Evolutionary conservation across 2,888 invertebrate species (phyloP).

Genomic region (Amiota mariae): DNA sequence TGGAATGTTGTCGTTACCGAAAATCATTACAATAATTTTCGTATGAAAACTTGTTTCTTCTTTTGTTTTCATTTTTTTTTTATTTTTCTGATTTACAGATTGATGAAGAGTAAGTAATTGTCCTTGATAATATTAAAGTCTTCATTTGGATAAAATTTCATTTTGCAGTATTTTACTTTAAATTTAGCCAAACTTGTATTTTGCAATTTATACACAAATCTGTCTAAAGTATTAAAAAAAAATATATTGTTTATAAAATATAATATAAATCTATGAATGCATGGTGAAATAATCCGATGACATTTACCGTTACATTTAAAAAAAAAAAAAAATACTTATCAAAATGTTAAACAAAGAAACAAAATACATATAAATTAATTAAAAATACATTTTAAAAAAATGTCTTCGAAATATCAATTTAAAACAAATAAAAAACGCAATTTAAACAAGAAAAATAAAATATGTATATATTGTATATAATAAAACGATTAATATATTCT

Average conservation of each 20-base stretch:
- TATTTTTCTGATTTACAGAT: background rate
- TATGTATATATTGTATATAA: background rate
- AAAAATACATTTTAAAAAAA: too few relatives aligned
- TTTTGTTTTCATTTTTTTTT: background rate
- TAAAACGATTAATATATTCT: background rate
- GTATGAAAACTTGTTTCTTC: constrained; percentile 10
- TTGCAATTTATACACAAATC: background rate
- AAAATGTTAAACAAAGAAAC: too few relatives aligned
- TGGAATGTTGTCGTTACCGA: constrained; percentile 15
- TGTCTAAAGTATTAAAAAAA: too few relatives aligned
- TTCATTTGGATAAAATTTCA: too few relatives aligned
- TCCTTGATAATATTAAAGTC: constrained; percentile 6
- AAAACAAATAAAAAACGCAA: background rate
- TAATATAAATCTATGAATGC: too few relatives aligned
- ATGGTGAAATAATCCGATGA: too few relatives aligned
- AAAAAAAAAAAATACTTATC: too few relatives aligned
- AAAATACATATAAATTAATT: too few relatives aligned
- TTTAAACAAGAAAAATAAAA: background rate
- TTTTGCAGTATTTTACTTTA: background rate
- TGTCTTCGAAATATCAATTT: background rate
- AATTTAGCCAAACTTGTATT: background rate
- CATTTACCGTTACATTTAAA: too few relatives aligned
- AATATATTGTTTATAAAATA: too few relatives aligned
- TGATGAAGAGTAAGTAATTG: background rate
- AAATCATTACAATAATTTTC: constrained; percentile 13